Base-by-base conservation (phyloP, 2,888 invertebrate genomes). In the Tetragnatha montana region DNA sequence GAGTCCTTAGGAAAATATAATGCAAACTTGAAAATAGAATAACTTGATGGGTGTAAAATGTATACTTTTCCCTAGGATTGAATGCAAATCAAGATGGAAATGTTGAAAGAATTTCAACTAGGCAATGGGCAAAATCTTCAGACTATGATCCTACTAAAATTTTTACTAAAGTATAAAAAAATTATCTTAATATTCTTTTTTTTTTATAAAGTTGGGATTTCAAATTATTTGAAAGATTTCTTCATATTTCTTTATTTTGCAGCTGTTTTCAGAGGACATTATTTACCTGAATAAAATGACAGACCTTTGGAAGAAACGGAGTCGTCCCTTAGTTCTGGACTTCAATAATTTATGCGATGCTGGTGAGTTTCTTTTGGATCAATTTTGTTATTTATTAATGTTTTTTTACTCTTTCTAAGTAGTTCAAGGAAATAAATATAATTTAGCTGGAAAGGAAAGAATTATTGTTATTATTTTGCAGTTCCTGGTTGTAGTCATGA, bases 241-340 rank as follows among this genome's bases (percentile, higher is more conserved):
- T 51, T 70, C 10, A 22, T 75, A 21, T 22, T 17, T 82, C 69
- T 90, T 75, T 86, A 75, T 60, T 73, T 91, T 92, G 21, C 92
- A 94, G 94, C 95, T 99, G 89, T 99, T 99, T 94, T 95, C 95
- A 91, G 97, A 98, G 93, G 99, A 99, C 93, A 98, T 99, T 84
- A 96, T 96, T 91, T 99, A 99, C 93, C 95, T 99, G 91, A 94
- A 99, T 87, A 96, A 96, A 3, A 99, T 99, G 99, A 96, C 96
- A 92, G 97, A 98, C 93, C 94, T 99, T 84, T 99, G 99, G 99
- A 97, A 97, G 94, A 96, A 96, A 89, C 95, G 99, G 50, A 92
- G 92, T 75, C 95, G 97, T 0, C 99, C 99, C 0, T 95, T 95
- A 1, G 98, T 98, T 0, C 93, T 98, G 75, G 94, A 95, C 73